A percentile compares a stretch with the other conserved stretches of the same genome.
These are phyloP conservation scores for Octopus bimaculoides DNA, from an alignment of 1,140 invertebrate species.

Conservation along the genomic window DNA sequence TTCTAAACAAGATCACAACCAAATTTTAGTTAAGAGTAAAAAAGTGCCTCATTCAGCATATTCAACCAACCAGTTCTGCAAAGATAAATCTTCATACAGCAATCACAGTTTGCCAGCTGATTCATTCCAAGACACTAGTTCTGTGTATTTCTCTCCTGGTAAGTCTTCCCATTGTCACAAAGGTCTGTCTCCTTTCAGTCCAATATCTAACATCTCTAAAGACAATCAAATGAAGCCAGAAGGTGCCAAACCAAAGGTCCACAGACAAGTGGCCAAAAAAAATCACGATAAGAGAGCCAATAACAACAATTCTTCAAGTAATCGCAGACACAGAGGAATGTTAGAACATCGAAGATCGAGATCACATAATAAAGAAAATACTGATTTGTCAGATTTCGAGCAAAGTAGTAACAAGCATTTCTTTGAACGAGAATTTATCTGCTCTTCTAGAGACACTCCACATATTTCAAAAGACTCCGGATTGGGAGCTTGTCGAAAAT, in stretches of 20 bases:
- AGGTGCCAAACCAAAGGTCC: not conserved
- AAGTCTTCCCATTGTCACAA: not conserved
- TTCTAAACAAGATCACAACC: too few species aligned
- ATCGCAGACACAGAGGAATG: not conserved
- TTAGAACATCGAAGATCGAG: not conserved
- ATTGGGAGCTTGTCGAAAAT: not conserved
- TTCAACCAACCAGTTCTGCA: too few species aligned
- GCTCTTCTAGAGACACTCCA: not conserved
- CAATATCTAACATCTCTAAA: not conserved
- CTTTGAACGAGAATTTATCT: not conserved
- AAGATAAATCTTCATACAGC: too few species aligned
- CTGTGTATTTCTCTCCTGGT: not conserved
- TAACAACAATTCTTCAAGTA: not conserved
- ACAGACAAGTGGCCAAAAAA: not conserved
- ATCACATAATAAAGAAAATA: not conserved
- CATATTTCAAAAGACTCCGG: not conserved
- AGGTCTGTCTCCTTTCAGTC: not conserved
- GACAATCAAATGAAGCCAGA: not conserved
- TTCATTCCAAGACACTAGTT: too few species aligned
- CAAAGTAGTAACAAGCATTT: not conserved
- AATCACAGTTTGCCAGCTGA: too few species aligned
- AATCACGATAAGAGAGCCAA: not conserved
- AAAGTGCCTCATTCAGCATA: too few species aligned
- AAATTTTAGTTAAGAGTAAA: too few species aligned
- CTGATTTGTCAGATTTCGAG: not conserved